Conservation (phyloP, 2,888 invertebrate species). For the Orthonevra nobilis region DNA sequence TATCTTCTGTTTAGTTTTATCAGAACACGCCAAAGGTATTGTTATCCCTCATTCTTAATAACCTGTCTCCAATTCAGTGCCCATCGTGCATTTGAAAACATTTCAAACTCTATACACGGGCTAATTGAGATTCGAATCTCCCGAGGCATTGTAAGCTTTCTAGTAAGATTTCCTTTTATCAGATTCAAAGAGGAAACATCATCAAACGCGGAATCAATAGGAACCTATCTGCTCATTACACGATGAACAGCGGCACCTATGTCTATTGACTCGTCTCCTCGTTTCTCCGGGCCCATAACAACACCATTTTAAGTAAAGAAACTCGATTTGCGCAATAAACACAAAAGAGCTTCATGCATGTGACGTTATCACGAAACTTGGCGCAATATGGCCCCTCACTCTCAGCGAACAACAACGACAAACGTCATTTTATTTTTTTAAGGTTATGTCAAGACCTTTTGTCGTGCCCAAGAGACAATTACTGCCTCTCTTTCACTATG, state of each 20-base stretch:
- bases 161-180: neutral
- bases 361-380: slow-evolving; percentile 50
- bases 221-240: slow-evolving; percentile 38
- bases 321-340: slow-evolving; percentile 36
- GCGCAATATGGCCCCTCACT: slow-evolving; percentile 26
- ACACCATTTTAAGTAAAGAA: slow-evolving; percentile 17
- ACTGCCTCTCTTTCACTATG: neutral
- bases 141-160: slow-evolving; percentile 10
- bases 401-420: neutral
- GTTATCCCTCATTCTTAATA: too few relatives aligned
- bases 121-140: neutral
- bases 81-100: too few relatives aligned
- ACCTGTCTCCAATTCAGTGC: too few relatives aligned
- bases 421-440: slow-evolving; percentile 15
- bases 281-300: slow-evolving; percentile 31
- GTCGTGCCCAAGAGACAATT: slow-evolving; percentile 20
- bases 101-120: too few relatives aligned
- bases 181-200: neutral
- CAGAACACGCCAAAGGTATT: too few relatives aligned
- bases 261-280: neutral
- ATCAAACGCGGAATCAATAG: neutral
- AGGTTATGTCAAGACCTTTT: slow-evolving; percentile 41
- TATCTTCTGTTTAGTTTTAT: too few relatives aligned
- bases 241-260: slow-evolving; percentile 34
- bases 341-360: slow-evolving; percentile 46